These are phyloP conservation scores for Philereme vetulata DNA, from an alignment of 2,888 invertebrate species.

Conservation along the genomic window DNA sequence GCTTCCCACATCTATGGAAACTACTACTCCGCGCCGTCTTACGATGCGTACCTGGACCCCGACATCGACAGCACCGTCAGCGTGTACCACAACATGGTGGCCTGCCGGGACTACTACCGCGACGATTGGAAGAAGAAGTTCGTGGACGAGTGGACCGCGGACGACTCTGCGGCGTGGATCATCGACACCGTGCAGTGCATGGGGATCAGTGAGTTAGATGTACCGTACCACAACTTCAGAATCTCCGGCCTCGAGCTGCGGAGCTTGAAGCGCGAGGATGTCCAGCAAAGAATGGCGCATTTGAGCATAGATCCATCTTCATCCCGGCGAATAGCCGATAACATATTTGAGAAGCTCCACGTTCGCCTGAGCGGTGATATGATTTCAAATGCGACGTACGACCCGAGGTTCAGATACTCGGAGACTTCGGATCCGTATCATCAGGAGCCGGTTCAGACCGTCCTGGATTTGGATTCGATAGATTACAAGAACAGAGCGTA, in stretches of 20 bases:
- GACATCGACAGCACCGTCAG: constrained; percentile 65
- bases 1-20: constrained; percentile 68
- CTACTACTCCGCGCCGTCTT: constrained; percentile 65
- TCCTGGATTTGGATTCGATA: constrained; percentile 69
- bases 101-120: constrained; percentile 62
- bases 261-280: constrained; percentile 66
- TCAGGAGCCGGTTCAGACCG: constrained; percentile 52
- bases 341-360: constrained; percentile 68
- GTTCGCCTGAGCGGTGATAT: constrained; percentile 64
- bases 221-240: constrained; percentile 74
- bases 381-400: constrained; percentile 35
- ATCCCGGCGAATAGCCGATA: constrained; percentile 64
- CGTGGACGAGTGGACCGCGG: constrained; percentile 80
- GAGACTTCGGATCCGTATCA: constrained; percentile 62
- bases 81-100: constrained; percentile 74
- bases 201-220: constrained; percentile 68
- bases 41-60: constrained; percentile 68
- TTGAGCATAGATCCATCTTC: constrained; percentile 58
- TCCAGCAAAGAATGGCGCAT: constrained; percentile 64
- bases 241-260: constrained; percentile 66
- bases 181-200: constrained; percentile 64
- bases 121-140: constrained; percentile 82
- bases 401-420: constrained; percentile 62
- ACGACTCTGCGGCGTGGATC: constrained; percentile 84
- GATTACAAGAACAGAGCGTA: constrained; percentile 64